Conservation (phyloP, 2,888 invertebrate species). For the Gymnosoma rotundatum region DNA sequence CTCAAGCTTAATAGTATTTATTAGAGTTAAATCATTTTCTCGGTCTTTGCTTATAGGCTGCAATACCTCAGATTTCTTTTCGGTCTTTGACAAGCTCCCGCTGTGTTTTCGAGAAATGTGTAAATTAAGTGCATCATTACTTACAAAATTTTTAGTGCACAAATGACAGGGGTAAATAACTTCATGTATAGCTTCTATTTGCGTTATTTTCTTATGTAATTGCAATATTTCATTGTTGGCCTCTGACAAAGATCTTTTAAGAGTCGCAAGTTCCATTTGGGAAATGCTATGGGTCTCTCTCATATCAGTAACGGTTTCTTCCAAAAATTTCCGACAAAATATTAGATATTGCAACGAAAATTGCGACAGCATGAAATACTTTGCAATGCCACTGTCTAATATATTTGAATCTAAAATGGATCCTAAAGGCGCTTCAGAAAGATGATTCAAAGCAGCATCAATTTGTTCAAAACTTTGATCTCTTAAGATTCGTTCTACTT, state of each 20-base stretch:
- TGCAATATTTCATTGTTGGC: conserved; percentile 79
- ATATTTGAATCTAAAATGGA: conserved; percentile 78
- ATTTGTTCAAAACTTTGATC: conserved; percentile 80
- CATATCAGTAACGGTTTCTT: conserved; percentile 78
- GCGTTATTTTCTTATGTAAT: conserved; percentile 79
- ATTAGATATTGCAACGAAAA: conserved; percentile 80
- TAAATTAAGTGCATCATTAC: conserved; percentile 80
- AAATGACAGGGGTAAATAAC: conserved; percentile 80
- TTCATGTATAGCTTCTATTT: conserved; percentile 80
- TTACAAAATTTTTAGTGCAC: conserved; percentile 81
- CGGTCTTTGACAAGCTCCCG: conserved; percentile 32
- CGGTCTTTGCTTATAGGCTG: conserved; percentile 54
- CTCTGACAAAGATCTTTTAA: conserved; percentile 75
- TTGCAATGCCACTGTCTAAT: conserved; percentile 81
- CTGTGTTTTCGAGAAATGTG: conserved; percentile 80
- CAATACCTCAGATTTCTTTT: conserved; percentile 50
- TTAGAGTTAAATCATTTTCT: conserved; percentile 81
- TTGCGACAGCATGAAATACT: conserved; percentile 81
- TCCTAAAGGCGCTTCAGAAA: conserved; percentile 80
- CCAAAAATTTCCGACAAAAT: conserved; percentile 81
- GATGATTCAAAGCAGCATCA: conserved; percentile 77
- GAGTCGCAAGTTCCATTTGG: conserved; percentile 76
- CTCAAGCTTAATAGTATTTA: conserved; percentile 86
- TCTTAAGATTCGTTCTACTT: conserved; percentile 78
- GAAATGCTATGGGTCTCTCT: conserved; percentile 75